Evolutionary conservation across 2,113 vertebrate genomes (phyloP).

Genomic region (Nannobrachium achirus): DNA sequence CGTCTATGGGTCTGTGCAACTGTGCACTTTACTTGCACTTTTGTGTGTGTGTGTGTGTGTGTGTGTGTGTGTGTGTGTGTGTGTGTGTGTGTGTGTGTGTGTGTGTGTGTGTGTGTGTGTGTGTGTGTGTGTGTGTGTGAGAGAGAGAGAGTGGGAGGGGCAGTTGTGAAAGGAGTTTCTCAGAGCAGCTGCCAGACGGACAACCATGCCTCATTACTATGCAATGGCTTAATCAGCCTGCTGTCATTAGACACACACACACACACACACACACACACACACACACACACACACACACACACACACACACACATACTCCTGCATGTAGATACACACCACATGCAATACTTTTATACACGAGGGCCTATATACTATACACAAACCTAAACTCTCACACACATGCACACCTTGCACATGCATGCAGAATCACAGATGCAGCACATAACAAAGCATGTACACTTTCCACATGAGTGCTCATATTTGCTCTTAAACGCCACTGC

Average conservation of each 20-base stretch:
- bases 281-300: no score
- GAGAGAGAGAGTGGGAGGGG: constrained; percentile 55
- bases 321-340: no score
- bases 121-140: constrained; percentile 20
- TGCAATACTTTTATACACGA: no score
- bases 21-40: no score
- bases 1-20: background rate
- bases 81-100: constrained; percentile 9
- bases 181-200: constrained; percentile 79
- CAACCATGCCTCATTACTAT: constrained; percentile 80
- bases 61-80: background rate
- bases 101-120: constrained; percentile 14
- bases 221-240: constrained; percentile 80
- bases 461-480: constrained; percentile 54
- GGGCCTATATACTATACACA: no score
- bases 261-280: background rate
- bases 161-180: constrained; percentile 72
- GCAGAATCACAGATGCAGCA: no score
- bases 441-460: constrained; percentile 58
- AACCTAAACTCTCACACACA: no score
- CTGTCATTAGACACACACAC: constrained; percentile 66
- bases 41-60: constrained; percentile 2
- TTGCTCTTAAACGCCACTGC: background rate
- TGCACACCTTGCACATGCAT: no score
- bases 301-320: no score